Conservation (phyloP, 2,888 invertebrate species). For the Machimus atricapillus region DNA sequence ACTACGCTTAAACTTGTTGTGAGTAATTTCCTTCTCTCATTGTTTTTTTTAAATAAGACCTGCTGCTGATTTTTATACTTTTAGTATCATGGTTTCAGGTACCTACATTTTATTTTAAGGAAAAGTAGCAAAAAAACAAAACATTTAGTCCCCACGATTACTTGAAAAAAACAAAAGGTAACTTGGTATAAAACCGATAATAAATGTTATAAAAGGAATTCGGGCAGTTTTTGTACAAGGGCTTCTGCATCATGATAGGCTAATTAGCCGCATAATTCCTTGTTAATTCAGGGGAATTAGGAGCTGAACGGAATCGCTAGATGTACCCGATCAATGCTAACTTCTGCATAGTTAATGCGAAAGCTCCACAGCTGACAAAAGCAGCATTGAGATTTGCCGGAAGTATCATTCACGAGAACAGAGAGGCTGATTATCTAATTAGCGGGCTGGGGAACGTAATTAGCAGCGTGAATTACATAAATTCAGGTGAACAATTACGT, state of each 20-base stretch:
- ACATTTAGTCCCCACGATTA: too few species aligned
- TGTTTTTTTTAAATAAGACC: too few species aligned
- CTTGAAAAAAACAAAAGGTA: too few species aligned
- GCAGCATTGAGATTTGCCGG: not conserved
- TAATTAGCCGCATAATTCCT: not conserved
- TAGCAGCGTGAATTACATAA: constrained; percentile 42
- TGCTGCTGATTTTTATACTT: too few species aligned
- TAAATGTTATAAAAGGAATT: not conserved
- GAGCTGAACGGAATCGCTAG: not conserved
- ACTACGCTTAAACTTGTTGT: too few species aligned
- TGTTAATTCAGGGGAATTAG: not conserved
- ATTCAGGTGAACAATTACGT: constrained; percentile 41
- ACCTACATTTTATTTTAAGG: too few species aligned
- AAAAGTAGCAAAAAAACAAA: too few species aligned
- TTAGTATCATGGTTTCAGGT: too few species aligned
- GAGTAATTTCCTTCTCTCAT: too few species aligned
- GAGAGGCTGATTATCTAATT: constrained; percentile 43
- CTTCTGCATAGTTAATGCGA: not conserved
- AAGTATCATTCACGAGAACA: constrained; percentile 37
- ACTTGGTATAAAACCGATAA: too few species aligned
- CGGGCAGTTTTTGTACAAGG: not conserved
- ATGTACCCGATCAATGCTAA: not conserved
- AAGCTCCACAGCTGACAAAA: not conserved
- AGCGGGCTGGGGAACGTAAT: constrained; percentile 42
- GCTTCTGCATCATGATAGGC: not conserved